Conservation (phyloP, 2,797 vertebrate species). For the Hemibagrus guttatus region DNA sequence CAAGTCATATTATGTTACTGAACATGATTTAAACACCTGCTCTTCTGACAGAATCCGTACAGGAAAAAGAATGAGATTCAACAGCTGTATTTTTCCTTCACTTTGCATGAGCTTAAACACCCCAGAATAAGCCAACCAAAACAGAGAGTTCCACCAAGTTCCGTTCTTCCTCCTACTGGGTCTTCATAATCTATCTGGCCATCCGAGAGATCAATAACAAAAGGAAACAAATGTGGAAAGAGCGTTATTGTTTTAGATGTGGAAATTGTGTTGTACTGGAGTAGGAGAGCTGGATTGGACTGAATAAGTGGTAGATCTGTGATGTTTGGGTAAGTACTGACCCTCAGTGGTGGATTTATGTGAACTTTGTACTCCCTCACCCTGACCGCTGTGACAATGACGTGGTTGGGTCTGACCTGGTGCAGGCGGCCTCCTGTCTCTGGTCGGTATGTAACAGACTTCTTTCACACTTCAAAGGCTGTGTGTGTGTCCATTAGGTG, state of each 20-base stretch:
- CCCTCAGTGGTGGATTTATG: constrained; percentile 34
- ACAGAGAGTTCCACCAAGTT: constrained; percentile 19
- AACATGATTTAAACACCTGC: constrained; percentile 54
- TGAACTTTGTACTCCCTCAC: constrained; percentile 17
- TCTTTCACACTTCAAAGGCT: constrained; percentile 26
- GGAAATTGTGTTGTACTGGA: constrained; percentile 31
- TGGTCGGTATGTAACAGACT: constrained; percentile 8
- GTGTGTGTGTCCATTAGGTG: background rate
- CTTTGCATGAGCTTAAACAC: constrained; percentile 27
- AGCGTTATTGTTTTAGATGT: constrained; percentile 31
- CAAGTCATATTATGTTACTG: constrained; percentile 34
- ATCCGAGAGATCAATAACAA: constrained; percentile 16
- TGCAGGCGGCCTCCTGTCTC: background rate
- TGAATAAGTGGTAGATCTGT: constrained; percentile 20
- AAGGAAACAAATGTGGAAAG: constrained; percentile 26
- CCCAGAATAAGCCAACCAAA: constrained; percentile 40
- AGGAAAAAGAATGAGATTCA: constrained; percentile 35
- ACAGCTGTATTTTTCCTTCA: constrained; percentile 34
- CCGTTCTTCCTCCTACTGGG: constrained; percentile 8
- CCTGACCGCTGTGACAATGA: background rate
- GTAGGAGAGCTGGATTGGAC: background rate
- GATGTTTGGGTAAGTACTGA: constrained; percentile 27
- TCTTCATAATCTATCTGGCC: constrained; percentile 9
- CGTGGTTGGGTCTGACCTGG: background rate
- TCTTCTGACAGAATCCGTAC: constrained; percentile 36